A percentile compares a stretch with the other conserved stretches of the same genome.
Conservation (phyloP, 2,888 invertebrate genomes). For the Dioctria rufipes region DNA sequence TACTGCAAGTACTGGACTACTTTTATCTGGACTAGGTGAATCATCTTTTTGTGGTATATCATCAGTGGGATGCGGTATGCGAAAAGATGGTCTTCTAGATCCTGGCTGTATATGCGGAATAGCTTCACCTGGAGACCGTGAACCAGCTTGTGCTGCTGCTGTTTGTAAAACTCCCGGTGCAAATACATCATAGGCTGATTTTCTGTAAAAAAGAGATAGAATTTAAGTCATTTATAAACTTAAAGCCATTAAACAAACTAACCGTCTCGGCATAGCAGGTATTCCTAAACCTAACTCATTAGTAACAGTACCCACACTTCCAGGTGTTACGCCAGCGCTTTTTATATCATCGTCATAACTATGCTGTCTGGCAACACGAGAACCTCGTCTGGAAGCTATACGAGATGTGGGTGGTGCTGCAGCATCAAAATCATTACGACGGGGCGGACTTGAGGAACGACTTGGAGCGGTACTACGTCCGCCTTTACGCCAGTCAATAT, state of each 20-base stretch:
- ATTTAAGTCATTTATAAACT: neutral
- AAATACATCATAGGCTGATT: conserved; percentile 88
- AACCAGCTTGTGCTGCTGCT: conserved; percentile 67
- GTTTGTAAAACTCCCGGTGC: conserved; percentile 75
- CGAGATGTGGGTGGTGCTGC: conserved; percentile 67
- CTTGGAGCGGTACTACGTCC: conserved; percentile 77
- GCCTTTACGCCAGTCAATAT: conserved; percentile 75
- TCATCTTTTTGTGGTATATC: conserved; percentile 71
- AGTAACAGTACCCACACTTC: conserved; percentile 64
- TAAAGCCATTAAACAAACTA: conserved; percentile 53
- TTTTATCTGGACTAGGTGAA: conserved; percentile 74
- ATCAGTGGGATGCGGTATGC: conserved; percentile 75
- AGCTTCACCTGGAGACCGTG: conserved; percentile 69
- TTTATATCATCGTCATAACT: conserved; percentile 88
- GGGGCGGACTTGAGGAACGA: conserved; percentile 76
- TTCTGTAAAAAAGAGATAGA: conserved; percentile 62
- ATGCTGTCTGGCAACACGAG: conserved; percentile 81
- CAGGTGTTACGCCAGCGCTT: conserved; percentile 64
- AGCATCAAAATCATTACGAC: conserved; percentile 67
- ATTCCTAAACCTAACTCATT: conserved; percentile 77
- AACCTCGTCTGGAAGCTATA: conserved; percentile 75
- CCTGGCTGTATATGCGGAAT: conserved; percentile 68
- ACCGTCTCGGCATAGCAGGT: conserved; percentile 84
- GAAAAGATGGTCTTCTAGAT: conserved; percentile 77
- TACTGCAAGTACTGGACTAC: conserved; percentile 75